phyloP scores from a whole-genome alignment of 1,140 invertebrate species.

The Ectropis grisescens region DNA sequence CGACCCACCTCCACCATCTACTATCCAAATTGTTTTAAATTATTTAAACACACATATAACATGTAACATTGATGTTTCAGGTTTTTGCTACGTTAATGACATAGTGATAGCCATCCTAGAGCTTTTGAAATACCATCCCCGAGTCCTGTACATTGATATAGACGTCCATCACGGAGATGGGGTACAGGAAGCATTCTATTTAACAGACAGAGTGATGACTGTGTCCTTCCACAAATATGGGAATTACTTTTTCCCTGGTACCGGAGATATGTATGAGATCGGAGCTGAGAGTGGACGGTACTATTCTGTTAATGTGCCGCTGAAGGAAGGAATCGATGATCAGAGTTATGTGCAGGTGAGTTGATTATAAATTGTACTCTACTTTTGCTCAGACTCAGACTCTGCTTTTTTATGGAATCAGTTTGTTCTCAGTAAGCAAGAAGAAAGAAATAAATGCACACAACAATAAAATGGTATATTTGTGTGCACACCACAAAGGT shows the following conservation, averaged over 20 bases:
- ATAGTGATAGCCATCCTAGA: slow-evolving; percentile 99
- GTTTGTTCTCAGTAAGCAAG: no score
- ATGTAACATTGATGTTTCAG: slow-evolving; percentile 37
- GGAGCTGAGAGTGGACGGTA: slow-evolving; percentile 93
- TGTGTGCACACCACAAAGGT: no score
- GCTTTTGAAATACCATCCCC: slow-evolving; percentile 93
- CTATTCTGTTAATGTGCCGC: slow-evolving; percentile 97
- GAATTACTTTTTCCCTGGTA: slow-evolving; percentile 98
- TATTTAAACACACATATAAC: slow-evolving; percentile 3
- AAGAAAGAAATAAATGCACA: no score
- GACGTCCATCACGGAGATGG: slow-evolving; percentile 99
- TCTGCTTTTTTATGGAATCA: no score
- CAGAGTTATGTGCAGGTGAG: slow-evolving; percentile 85
- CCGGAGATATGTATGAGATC: slow-evolving; percentile 98
- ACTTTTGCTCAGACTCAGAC: no score
- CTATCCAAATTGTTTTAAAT: not conserved
- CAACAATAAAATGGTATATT: no score
- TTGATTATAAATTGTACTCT: slow-evolving; percentile 3
- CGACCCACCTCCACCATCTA: no score
- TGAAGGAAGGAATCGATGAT: slow-evolving; percentile 98
- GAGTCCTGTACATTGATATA: slow-evolving; percentile 99
- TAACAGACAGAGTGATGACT: slow-evolving; percentile 99
- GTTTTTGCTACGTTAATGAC: slow-evolving; percentile 98
- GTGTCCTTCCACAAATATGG: slow-evolving; percentile 99
- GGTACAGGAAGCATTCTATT: slow-evolving; percentile 99